Evolutionary conservation across 2,888 invertebrate genomes (phyloP).

Genomic region (Caenorhabditis japonica): DNA sequence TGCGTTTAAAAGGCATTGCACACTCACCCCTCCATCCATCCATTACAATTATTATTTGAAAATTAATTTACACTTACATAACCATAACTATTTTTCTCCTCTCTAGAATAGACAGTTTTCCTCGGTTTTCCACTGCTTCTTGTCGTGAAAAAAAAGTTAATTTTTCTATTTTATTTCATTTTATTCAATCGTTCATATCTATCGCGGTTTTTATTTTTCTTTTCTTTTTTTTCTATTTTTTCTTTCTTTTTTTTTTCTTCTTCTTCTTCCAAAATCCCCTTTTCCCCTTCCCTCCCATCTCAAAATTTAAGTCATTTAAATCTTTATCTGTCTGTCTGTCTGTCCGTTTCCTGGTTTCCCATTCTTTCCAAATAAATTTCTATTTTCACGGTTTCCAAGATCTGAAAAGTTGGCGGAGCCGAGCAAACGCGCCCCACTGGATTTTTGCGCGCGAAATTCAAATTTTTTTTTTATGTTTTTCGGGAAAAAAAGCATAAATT

Average conservation of each 20-base stretch:
- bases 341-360: conserved; percentile 14
- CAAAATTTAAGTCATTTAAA: no score
- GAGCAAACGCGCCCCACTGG: no score
- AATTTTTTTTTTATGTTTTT: no score
- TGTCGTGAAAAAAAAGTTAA: conserved; percentile 37
- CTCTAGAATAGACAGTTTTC: conserved; percentile 23
- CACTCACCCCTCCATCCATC: conserved; percentile 1
- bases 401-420: no score
- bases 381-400: no score
- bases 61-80: not conserved
- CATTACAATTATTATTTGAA: conserved; percentile 37
- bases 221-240: no score
- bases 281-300: conserved; percentile 1
- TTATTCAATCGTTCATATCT: conserved; percentile 42
- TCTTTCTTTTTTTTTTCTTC: not conserved
- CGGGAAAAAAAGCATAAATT: no score
- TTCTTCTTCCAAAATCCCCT: conserved; percentile 7
- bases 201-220: conserved; percentile 18
- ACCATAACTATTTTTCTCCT: not conserved
- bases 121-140: conserved; percentile 36
- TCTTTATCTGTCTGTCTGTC: conserved; percentile 10
- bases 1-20: no score
- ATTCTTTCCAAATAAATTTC: conserved; percentile 4
- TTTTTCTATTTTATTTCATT: no score
- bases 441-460: no score